Base-by-base conservation (phyloP, 2,888 invertebrate genomes). In the Opisthograptis luteolata region DNA sequence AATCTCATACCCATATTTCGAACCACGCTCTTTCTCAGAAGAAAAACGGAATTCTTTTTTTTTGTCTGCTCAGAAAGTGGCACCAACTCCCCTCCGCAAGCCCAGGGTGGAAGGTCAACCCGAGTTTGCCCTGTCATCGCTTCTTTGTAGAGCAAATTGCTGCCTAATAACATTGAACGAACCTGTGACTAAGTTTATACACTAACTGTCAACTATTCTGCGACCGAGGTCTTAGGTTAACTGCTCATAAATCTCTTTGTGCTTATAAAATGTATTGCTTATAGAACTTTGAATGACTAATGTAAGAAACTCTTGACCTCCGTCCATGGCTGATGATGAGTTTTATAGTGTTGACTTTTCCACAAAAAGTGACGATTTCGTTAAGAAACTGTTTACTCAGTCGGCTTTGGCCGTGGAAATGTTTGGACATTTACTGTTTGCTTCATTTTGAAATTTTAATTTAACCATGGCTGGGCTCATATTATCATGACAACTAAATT, bases 71-170 rank as follows among this genome's bases (percentile, higher is more conserved):
- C 10, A 12, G 25, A 15, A 9, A 35, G 58, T 59, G 41, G 42
- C 46, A 24, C n/a, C n/a, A 55, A 53, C 58, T 63, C 65, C 62
- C 60, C 58, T 66, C 58, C 50, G 35, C 36, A 44, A 47, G 28
- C 42, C 35, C 42, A 51, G 53, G 58, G 53, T 57, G 65, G 64
- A 64, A 76, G 79, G 80, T 80, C 81, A 79, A 64, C 31, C 58
- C 63, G 15, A 48, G 63, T 67, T 71, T 68, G 69, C 61, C 73
- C 68, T 73, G 79, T 84, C 86, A 74, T 73, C 81, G 69, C 76
- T 70, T 74, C 73, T 79, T 82, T 83, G 79, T 82, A 62, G 59
- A 66, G 66, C 65, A 70, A 70, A 78, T 72, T 78, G 68, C 75
- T 69, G 66, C 53, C 66, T 45, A 50, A 25, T 15, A 40, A 35